Evolutionary conservation across 2,113 vertebrate species (phyloP).

Genomic region (Xenus cinereus): DNA sequence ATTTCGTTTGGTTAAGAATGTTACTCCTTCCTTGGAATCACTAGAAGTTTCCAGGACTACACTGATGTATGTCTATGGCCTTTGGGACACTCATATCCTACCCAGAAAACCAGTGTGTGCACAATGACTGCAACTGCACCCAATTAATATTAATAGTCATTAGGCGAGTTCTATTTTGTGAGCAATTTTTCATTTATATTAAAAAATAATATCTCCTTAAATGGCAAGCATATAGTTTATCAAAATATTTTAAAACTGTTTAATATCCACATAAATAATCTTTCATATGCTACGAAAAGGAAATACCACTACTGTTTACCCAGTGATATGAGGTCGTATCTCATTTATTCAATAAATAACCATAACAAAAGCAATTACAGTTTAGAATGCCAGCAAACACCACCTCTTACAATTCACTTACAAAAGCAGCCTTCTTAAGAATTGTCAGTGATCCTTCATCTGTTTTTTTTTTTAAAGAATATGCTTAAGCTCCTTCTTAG

Average conservation of each 20-base stretch:
- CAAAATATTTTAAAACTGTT: neutral
- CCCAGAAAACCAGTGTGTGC: neutral
- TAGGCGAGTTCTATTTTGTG: neutral
- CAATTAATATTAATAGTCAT: neutral
- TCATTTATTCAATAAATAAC: neutral
- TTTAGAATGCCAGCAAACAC: neutral
- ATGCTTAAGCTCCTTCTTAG: neutral
- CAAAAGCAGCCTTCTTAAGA: neutral
- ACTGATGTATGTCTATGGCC: accelerated
- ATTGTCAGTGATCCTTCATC: neutral
- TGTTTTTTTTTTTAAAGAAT: neutral
- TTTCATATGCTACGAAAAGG: neutral
- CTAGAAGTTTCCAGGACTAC: neutral
- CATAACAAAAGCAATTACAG: neutral
- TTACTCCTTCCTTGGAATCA: neutral
- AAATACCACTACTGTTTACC: neutral
- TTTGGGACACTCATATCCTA: neutral
- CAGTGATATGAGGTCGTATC: neutral
- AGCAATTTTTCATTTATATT: neutral
- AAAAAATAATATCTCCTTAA: neutral
- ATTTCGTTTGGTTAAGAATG: neutral
- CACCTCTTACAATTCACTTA: neutral
- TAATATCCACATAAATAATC: neutral
- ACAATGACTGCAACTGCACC: neutral
- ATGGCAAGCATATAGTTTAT: neutral